Base-by-base conservation (phyloP, 2,888 invertebrate genomes). In the Epsilonema sp. region DNA sequence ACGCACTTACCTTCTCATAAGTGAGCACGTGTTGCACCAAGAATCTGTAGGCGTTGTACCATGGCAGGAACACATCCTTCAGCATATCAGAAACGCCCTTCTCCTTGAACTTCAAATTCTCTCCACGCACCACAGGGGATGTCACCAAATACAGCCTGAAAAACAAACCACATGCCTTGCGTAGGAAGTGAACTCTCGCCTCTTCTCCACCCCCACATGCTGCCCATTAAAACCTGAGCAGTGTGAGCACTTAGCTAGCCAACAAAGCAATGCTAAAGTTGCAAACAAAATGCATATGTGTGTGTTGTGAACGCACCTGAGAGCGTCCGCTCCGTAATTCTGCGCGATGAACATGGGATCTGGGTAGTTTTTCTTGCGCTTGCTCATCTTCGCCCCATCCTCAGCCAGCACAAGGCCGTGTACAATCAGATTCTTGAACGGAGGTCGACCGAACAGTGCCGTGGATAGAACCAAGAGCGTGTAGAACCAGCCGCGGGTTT, bases 341-440 rank as follows among this genome's bases (percentile, higher is more conserved):
- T 78, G 69, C 19, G 92, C 75, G 31, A 76, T 66, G 58, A 82
- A 79, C 70, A 87, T 72, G 1, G 97, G 94, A 72, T 97, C 92
- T 0, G 97, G 97, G 67, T 90, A 97, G 66, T 97, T 97, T 67
- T 92, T 87, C 70, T 92, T 92, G 25, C 94, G 75, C 66, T 97
- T 99, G 0, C 92, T 92, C 97, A 97, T 99, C 69, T 99, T 99
- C 65, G 90, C 87, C 0, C 97, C 97, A 72, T 97, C 94, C 31
- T 92, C 51, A 1, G 63, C 94, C 50, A 99, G 71, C 0, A 99
- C 82, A 48, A 97, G 73, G 1, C 97, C 97, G 67, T 89, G 94
- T 20, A 81, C 87, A 54, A 99, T 86, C 38, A 97, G 74, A 69
- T 97, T 99, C 66, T 92, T 92, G 67, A 89, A 97, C 0, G 97